phyloP scores from a whole-genome alignment of 2,113 vertebrate species.

The Petromus typicus region DNA sequence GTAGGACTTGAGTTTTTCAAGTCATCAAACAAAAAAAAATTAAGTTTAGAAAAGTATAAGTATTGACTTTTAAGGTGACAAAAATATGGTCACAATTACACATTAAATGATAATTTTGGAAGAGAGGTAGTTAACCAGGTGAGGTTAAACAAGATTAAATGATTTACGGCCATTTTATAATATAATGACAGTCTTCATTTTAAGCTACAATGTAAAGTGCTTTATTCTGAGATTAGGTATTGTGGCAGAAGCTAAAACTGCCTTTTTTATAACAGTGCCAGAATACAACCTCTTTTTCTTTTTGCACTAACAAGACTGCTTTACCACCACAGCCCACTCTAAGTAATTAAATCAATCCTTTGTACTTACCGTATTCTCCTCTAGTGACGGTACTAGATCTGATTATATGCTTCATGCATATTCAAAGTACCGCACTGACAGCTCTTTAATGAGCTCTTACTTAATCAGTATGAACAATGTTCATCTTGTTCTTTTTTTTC shows the following conservation, averaged over 20 bases:
- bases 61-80: slow-evolving; percentile 75
- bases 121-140: slow-evolving; percentile 87
- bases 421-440: slow-evolving; percentile 96
- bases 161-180: slow-evolving; percentile 88
- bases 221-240: slow-evolving; percentile 95
- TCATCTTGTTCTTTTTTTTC: slow-evolving; percentile 97
- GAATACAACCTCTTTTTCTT: slow-evolving; percentile 94
- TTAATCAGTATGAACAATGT: slow-evolving; percentile 98
- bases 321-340: slow-evolving; percentile 94
- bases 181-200: slow-evolving; percentile 90
- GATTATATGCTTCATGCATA: slow-evolving; percentile 99
- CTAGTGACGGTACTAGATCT: slow-evolving; percentile 94
- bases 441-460: slow-evolving; percentile 99
- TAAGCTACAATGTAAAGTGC: slow-evolving; percentile 91
- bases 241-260: slow-evolving; percentile 95
- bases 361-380: slow-evolving; percentile 95
- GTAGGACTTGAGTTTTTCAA: slow-evolving; percentile 45
- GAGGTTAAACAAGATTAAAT: slow-evolving; percentile 91
- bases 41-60: slow-evolving; percentile 53
- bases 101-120: slow-evolving; percentile 83
- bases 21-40: slow-evolving; percentile 55
- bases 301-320: slow-evolving; percentile 93
- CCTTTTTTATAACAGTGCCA: slow-evolving; percentile 91
- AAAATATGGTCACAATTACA: slow-evolving; percentile 80
- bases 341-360: slow-evolving; percentile 99